These are phyloP conservation scores for Apis florea DNA, from an alignment of 1,140 invertebrate species.

Conservation along the genomic window DNA sequence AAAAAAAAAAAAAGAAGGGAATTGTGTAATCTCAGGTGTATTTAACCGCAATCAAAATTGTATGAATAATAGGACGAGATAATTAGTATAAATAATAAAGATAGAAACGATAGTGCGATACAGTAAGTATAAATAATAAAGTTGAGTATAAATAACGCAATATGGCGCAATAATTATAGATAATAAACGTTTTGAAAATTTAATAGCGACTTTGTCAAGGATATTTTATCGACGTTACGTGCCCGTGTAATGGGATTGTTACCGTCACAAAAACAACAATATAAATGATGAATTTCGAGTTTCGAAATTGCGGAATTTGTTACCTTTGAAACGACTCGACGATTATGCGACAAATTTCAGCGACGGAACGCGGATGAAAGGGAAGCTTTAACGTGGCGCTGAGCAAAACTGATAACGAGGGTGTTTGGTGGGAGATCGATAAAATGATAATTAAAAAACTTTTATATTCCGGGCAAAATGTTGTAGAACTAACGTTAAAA, in stretches of 20 bases:
- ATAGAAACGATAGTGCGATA: too few relatives aligned
- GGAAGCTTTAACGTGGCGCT: background rate
- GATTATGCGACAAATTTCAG: background rate
- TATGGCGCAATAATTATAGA: background rate
- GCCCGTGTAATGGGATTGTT: background rate
- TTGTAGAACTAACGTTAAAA: background rate
- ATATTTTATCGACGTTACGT: background rate
- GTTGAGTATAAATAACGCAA: background rate
- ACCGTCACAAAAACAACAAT: background rate
- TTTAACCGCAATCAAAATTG: too few relatives aligned
- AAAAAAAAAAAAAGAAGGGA: too few relatives aligned
- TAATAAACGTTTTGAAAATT: background rate
- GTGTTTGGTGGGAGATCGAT: background rate
- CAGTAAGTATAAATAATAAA: too few relatives aligned
- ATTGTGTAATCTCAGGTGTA: too few relatives aligned
- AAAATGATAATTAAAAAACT: conserved; percentile 37
- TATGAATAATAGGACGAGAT: too few relatives aligned
- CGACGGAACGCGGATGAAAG: background rate
- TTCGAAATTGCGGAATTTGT: background rate
- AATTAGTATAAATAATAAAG: too few relatives aligned
- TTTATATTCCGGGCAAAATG: background rate
- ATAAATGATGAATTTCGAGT: background rate
- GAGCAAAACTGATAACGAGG: conserved; percentile 18
- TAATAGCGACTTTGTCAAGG: too few relatives aligned
- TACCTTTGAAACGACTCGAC: background rate